Evolutionary conservation across 2,797 vertebrate genomes (phyloP), one percentile per base, ranked within the genome.

Genomic region (Knipowitschia caucasica): DNA sequence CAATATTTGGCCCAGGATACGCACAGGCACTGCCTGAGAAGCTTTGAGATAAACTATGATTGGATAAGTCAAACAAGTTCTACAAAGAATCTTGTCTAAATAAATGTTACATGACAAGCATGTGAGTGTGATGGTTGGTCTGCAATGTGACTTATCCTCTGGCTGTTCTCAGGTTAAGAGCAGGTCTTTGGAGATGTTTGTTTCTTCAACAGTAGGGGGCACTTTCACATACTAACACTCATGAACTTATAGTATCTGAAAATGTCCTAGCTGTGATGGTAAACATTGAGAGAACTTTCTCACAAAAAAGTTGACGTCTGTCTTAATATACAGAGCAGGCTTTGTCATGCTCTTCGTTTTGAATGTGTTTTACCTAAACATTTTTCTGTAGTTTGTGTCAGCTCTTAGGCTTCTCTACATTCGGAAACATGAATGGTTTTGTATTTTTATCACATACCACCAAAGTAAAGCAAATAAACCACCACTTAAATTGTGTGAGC

Each of bases 141-240:
- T 14, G 15, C 36, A 56, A 46, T 64, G 53, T 34, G 52, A 56
- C 47, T 58, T 38, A 1, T 6, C 39, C 42, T 2, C 23, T 10
- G 10, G 35, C 50, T 39, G 4, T 31, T 29, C 44, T 40, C 36
- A 14, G 18, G 29, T 24, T 38, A 43, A 38, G 11, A 20, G 7
- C 35, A 26, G 33, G 23, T 38, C 15, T 24, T 17, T 9, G 9
- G 0, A 9, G 18, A 33, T 49, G 29, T 36, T 53, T 21, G 8
- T 45, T 27, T 7, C 6, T 35, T 17, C 7, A 56, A 54, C 89
- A 85, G 69, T 53, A 84, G 87, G 68, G 80, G 84, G 82, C 57
- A 5, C 58, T 43, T 4, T 43, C 33, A 4, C 30, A 30, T 51
- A 20, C 8, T 7, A 15, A 42, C n/a, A n/a, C n/a, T n/a, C n/a